Evolutionary conservation across 1,140 invertebrate genomes (phyloP).

Genomic region (Musca domestica): DNA sequence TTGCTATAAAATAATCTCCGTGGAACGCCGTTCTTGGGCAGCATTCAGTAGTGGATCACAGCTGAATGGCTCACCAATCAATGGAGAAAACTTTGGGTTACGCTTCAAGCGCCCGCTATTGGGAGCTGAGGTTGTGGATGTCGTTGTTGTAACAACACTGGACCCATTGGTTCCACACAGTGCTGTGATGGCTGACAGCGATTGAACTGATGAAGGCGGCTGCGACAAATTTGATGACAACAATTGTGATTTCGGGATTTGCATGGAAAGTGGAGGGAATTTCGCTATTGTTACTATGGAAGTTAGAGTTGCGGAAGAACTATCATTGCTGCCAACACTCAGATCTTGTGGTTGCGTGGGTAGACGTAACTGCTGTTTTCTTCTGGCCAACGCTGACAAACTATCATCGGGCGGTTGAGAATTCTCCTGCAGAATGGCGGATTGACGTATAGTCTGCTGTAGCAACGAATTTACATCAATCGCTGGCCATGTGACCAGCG

Average conservation of each 20-base stretch:
- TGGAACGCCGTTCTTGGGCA: conserved; percentile 37
- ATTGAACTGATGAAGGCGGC: conserved; percentile 17
- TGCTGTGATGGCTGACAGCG: conserved; percentile 29
- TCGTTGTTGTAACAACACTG: conserved; percentile 2
- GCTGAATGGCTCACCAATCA: conserved; percentile 30
- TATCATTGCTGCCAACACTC: conserved; percentile 41
- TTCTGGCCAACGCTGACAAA: neutral
- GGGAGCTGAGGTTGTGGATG: conserved; percentile 12
- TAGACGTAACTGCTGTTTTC: neutral
- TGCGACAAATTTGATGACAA: conserved; percentile 7
- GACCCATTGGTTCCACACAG: conserved; percentile 33
- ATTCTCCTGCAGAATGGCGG: conserved; percentile 42
- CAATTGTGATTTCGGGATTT: neutral
- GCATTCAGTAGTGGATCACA: conserved; percentile 41
- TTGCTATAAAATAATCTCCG: conserved; percentile 50
- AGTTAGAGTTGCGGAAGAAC: conserved; percentile 46
- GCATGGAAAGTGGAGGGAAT: conserved; percentile 29
- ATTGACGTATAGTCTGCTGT: conserved; percentile 51
- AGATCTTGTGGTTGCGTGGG: neutral
- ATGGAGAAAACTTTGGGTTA: conserved; percentile 33
- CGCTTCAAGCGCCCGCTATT: conserved; percentile 28
- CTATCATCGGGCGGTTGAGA: neutral
- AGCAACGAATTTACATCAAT: conserved; percentile 51
- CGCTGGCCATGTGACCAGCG: conserved; percentile 54
- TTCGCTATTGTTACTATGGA: conserved; percentile 43